Conservation (phyloP, 2,888 invertebrate species). For the Brachycybe producta region DNA sequence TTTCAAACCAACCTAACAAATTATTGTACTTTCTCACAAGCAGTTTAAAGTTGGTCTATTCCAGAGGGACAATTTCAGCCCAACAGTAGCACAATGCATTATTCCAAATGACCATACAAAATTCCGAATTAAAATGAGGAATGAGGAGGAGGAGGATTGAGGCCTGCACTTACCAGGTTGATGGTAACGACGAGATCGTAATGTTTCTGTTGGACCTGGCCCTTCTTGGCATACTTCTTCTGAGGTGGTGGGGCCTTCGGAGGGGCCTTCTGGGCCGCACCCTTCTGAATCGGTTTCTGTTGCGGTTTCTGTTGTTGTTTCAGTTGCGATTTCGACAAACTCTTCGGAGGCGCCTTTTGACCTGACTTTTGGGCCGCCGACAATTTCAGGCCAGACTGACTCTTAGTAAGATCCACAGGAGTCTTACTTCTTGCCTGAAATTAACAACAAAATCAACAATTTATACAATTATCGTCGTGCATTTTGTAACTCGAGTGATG, state of each 20-base stretch:
- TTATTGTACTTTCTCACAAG: too few species aligned
- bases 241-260: slow-evolving; percentile 43
- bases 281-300: slow-evolving; percentile 43
- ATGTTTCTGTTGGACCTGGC: slow-evolving; percentile 57
- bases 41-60: too few species aligned
- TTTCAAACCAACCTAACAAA: too few species aligned
- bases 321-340: slow-evolving; percentile 8
- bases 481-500: too few species aligned
- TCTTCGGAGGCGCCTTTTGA: slow-evolving; percentile 18
- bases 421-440: slow-evolving; percentile 68
- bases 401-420: slow-evolving; percentile 46
- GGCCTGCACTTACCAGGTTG: slow-evolving; percentile 60
- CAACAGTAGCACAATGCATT: too few species aligned
- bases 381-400: slow-evolving; percentile 15
- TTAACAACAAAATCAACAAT: neutral
- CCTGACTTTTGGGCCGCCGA: slow-evolving; percentile 19
- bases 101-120: too few species aligned
- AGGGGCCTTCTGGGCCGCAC: slow-evolving; percentile 43
- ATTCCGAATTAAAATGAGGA: too few species aligned
- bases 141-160: too few species aligned
- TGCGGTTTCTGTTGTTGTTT: slow-evolving; percentile 13
- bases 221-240: slow-evolving; percentile 43
- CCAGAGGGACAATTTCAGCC: too few species aligned
- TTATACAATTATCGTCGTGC: too few species aligned
- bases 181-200: slow-evolving; percentile 70